phyloP scores from a whole-genome alignment of 1,140 invertebrate species.

The Nasonia longicornis region DNA sequence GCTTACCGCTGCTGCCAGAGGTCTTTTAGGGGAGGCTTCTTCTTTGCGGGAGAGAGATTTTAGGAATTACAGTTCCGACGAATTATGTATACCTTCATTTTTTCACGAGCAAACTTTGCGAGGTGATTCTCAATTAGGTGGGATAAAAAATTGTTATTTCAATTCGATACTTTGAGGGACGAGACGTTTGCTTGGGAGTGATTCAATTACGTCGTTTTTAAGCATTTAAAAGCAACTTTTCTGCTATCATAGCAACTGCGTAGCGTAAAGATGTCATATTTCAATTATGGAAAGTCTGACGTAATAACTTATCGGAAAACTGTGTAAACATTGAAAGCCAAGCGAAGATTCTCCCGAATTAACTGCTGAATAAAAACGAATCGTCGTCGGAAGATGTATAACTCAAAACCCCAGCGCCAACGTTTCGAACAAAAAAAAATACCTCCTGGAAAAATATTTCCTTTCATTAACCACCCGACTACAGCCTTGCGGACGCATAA shows the following conservation, averaged over 20 bases:
- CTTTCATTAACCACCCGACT: neutral
- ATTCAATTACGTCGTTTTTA: conserved; percentile 34
- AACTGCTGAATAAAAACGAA: no score
- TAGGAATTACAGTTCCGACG: neutral
- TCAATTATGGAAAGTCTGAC: no score
- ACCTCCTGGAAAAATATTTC: neutral
- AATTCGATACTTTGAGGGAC: no score
- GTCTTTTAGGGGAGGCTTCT: neutral
- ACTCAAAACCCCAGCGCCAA: no score
- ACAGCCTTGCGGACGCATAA: neutral
- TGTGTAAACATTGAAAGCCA: no score
- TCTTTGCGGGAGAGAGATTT: neutral
- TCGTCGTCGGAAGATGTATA: no score
- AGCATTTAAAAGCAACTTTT: no score
- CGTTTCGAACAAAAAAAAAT: conserved; percentile 5
- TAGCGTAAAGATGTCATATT: neutral
- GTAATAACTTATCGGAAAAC: no score
- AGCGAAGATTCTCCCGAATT: no score
- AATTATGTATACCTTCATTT: neutral
- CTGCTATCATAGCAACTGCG: neutral
- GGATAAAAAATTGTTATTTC: neutral
- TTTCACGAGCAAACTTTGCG: neutral
- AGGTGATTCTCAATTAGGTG: neutral
- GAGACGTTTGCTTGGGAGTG: conserved; percentile 8
- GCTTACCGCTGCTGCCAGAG: neutral